Percentiles rank a stretch among this genome's conserved stretches.
Evolutionary conservation across 2,797 vertebrate genomes (phyloP).

Genomic region (Xiphophorus birchmanni): DNA sequence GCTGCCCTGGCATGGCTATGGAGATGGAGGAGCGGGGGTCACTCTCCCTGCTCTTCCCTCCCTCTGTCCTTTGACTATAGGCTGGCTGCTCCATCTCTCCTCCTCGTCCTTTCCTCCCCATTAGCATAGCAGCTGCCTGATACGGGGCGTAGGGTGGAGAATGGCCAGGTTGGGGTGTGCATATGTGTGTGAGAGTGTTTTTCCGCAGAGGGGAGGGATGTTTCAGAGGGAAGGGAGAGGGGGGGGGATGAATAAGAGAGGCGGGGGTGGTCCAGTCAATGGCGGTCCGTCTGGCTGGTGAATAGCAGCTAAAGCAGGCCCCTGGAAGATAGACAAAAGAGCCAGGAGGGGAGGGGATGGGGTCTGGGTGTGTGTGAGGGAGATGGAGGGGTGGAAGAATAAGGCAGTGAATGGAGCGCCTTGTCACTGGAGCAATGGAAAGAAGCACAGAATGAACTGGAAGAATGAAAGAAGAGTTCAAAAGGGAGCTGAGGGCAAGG

Average conservation of each 20-base stretch:
- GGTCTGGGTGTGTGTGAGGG: conserved; percentile 62
- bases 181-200: conserved; percentile 75
- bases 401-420: conserved; percentile 81
- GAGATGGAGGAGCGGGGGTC: conserved; percentile 81
- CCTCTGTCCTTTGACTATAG: conserved; percentile 68
- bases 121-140: conserved; percentile 98
- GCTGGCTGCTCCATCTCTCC: conserved; percentile 68
- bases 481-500: conserved; percentile 81
- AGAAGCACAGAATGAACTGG: conserved; percentile 82
- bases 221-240: conserved; percentile 37
- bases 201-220: conserved; percentile 57
- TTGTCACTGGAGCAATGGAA: conserved; percentile 79
- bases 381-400: conserved; percentile 72
- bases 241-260: conserved; percentile 32
- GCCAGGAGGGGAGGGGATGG: conserved; percentile 61
- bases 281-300: conserved; percentile 83
- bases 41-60: conserved; percentile 66
- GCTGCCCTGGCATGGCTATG: conserved; percentile 84
- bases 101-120: conserved; percentile 79
- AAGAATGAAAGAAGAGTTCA: conserved; percentile 83
- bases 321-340: conserved; percentile 77
- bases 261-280: conserved; percentile 79
- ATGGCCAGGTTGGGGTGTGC: conserved; percentile 77
- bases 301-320: conserved; percentile 83
- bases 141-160: conserved; percentile 81